Evolutionary conservation across 2,113 vertebrate genomes (phyloP), one percentile per base, ranked within the genome.

Genomic region (Acrocephalus arundinaceus): DNA sequence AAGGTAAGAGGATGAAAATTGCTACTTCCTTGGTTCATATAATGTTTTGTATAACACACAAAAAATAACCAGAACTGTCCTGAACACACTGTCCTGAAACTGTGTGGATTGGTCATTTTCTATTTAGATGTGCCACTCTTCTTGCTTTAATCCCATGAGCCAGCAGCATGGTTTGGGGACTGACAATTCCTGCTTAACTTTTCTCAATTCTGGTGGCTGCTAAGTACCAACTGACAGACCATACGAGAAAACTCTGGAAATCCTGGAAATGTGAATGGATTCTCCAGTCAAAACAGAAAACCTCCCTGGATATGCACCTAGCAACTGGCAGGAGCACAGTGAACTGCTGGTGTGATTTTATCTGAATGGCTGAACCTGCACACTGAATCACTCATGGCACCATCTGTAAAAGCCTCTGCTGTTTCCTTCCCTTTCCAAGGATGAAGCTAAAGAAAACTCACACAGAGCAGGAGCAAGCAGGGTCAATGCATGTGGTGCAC

Each of bases 201-300:
- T 70, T 79, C 54, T 41, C 35, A 7, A 0, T 79, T 90, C 68
- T 57, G 48, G 25, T 16, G 25, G 31, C 63, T 87, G 25, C 55
- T 25, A 94, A 91, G 35, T 52, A 80, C 35, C 55, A 71, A 52
- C 37, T 77, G 73, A 58, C 54, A 94, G 46, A 73, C 25, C 9
- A 6, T 27, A 48, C 17, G 28, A 94, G 52, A 91, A 96, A 96
- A 89, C 87, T 87, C 70, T 2, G 2, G 75, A 92, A 86, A 93
- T 83, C 72, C 86, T 95, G 83, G 59, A 85, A 79, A 62, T 5
- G 2, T 39, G 73, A 92, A 31, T 61, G 66, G 78, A 76, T 89
- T 95, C 82, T 95, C 83, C 83, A 90, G 85, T 85, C 90, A 95
- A 93, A 96, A 95, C 70, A 94, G 76, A 89, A 93, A 92, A 63